Evolutionary conservation across 2,797 vertebrate genomes (phyloP), one percentile per base, ranked within the genome.

Genomic region (Mycteria americana): DNA sequence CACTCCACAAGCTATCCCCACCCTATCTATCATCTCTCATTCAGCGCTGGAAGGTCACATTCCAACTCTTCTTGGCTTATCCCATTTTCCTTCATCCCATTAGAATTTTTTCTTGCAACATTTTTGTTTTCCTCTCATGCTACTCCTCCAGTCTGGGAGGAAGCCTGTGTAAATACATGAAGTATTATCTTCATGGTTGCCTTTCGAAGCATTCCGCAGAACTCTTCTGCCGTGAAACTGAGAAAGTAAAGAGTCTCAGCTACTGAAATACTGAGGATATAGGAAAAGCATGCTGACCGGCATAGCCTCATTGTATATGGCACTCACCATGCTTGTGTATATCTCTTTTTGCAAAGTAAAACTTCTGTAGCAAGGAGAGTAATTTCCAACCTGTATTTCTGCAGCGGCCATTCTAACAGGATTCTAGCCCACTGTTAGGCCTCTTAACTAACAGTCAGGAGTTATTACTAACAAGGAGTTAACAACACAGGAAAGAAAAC

Each of bases 261-360:
- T 24, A 53, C 17, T 0, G 2, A 65, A 94, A 63, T 7, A 39
- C 39, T 57, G n/a, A 83, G 33, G 35, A 28, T 6, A 8, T 0
- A 59, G 27, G 37, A 67, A 65, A 41, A 43, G 23, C 33, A 31
- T 2, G 24, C 30, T 59, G 76, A 39, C 9, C 12, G 51, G 67
- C 24, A 48, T 8, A 33, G 62, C 24, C 53, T 8, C 7, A 2
- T 7, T 19, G 25, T 15, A 24, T 6, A 13, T 0, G 31, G n/a
- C n/a, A 24, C 28, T 41, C 28, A 4, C 23, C 30, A 41, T 0
- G 31, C 28, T 3, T 11, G 19, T 7, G 16, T 2, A 3, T 1
- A 13, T 13, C 2, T 69, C 12, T 14, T 41, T n/a, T 10, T 27
- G 28, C 37, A n/a, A 73, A 74, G 18, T 5, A 78, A 84, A 74